Evolutionary conservation across 2,888 invertebrate species (phyloP), one percentile per base, ranked within the genome.

Genomic region (Danaus chrysippus): DNA sequence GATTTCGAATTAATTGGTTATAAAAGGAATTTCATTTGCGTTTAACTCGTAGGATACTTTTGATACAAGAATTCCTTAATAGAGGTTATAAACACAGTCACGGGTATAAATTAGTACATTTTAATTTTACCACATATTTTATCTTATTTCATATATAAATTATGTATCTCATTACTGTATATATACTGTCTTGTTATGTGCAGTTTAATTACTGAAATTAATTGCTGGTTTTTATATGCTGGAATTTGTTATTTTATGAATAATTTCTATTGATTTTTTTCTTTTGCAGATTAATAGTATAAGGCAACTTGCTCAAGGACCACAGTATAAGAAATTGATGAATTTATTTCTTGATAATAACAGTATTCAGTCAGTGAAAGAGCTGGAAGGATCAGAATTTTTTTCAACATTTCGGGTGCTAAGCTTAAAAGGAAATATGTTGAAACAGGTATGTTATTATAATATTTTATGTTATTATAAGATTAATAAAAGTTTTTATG

Each of bases 291-390:
- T 96, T 65, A 87, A 86, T 58, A 92, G 93, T 63, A 86, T 95
- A 67, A 86, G 91, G 55, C 92, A 92, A 9, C 86, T 95, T 59
- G 88, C 92, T 1, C 93, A 92, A 46, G 95, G 96, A 80, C 92
- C 92, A 0, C 86, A 92, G 63, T 97, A 96, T 79, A 90, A 92
- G 67, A 90, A 91, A 64, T 92, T 97, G 0, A 89, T 93, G 49
- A 96, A 96, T 76, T 84, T 97, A 34, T 95, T 95, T 77, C 78
- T 97, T 74, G 96, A 96, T 74, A 92, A 95, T 76, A 97, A 97
- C 80, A 89, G 88, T 55, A 92, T 97, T 58, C 91, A 92, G 10
- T 93, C 94, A 52, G 92, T 93, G 1, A 89, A 88, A 63, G 87
- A 92, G 68, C 81, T 97, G 61, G 97, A 97, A 75, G 95, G 95